A percentile compares a stretch with the other conserved stretches of the same genome.
Conservation (phyloP, 2,888 invertebrate species). For the Autographa gamma region DNA sequence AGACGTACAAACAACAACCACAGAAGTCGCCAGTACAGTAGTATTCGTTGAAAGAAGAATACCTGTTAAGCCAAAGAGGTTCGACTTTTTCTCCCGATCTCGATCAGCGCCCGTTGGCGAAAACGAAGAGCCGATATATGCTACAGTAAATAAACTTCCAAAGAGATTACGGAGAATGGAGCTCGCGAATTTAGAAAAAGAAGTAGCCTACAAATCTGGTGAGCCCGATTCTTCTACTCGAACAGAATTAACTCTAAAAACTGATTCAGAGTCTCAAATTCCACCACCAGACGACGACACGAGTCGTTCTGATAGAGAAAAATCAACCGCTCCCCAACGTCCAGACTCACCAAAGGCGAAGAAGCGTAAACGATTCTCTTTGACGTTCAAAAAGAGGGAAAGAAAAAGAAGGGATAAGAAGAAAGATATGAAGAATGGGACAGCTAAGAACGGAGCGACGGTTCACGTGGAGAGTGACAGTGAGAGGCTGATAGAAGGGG, state of each 20-base stretch:
- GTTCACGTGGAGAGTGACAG: conserved; percentile 81
- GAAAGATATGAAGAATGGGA: conserved; percentile 78
- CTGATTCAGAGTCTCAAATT: conserved; percentile 81
- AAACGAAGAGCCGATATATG: conserved; percentile 86
- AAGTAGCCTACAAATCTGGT: conserved; percentile 82
- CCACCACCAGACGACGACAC: conserved; percentile 84
- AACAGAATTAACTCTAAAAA: conserved; percentile 81
- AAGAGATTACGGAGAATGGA: conserved; percentile 85
- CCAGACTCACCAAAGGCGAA: conserved; percentile 84
- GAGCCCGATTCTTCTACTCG: conserved; percentile 82
- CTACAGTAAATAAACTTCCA: conserved; percentile 86
- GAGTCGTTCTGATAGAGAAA: conserved; percentile 84
- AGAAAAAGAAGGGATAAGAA: conserved; percentile 84
- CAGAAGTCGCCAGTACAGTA: conserved; percentile 87
- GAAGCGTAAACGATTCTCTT: conserved; percentile 83
- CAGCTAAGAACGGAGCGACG: conserved; percentile 75
- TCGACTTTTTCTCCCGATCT: conserved; percentile 85
- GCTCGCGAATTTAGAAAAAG: conserved; percentile 84
- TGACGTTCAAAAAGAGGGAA: conserved; percentile 85
- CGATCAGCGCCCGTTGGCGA: conserved; percentile 87
- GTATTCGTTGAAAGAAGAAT: conserved; percentile 86
- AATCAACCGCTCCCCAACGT: conserved; percentile 78
- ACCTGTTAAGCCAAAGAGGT: conserved; percentile 83
- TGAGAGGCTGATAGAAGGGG: conserved; percentile 83
- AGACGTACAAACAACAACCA: conserved; percentile 81